These are phyloP conservation scores for Tethea ocularis DNA, from an alignment of 2,888 invertebrate genomes.

Conservation along the genomic window DNA sequence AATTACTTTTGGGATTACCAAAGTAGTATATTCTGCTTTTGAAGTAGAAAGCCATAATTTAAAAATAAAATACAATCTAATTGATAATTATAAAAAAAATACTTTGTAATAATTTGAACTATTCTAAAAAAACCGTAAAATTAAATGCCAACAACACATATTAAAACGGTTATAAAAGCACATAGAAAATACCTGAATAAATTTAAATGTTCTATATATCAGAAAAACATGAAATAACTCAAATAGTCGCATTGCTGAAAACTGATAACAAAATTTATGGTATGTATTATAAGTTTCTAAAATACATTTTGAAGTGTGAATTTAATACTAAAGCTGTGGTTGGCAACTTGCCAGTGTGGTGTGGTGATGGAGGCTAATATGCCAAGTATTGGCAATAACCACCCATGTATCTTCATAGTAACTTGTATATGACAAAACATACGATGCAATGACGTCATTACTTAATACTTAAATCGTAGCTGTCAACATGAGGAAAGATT, in stretches of 20 bases:
- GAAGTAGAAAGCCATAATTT: too few relatives aligned
- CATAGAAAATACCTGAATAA: neutral
- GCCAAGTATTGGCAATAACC: neutral
- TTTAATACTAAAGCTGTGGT: neutral
- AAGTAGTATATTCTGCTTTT: too few relatives aligned
- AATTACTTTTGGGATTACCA: too few relatives aligned
- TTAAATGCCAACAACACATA: too few relatives aligned
- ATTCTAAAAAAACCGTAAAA: too few relatives aligned
- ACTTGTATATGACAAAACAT: neutral
- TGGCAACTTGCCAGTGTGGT: neutral
- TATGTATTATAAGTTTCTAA: neutral
- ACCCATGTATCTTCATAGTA: neutral
- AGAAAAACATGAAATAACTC: neutral
- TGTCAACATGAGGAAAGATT: too few relatives aligned
- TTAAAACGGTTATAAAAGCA: too few relatives aligned
- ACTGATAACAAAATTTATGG: neutral
- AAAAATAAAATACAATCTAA: too few relatives aligned
- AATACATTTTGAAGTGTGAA: neutral
- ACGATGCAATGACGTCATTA: neutral
- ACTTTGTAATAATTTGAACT: too few relatives aligned
- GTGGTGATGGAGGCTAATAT: neutral
- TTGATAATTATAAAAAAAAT: too few relatives aligned
- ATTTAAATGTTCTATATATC: neutral
- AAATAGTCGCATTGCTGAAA: neutral
- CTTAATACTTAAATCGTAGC: neutral